Conservation (phyloP, 1,140 invertebrate species). For the Drosophila kohkoa region DNA sequence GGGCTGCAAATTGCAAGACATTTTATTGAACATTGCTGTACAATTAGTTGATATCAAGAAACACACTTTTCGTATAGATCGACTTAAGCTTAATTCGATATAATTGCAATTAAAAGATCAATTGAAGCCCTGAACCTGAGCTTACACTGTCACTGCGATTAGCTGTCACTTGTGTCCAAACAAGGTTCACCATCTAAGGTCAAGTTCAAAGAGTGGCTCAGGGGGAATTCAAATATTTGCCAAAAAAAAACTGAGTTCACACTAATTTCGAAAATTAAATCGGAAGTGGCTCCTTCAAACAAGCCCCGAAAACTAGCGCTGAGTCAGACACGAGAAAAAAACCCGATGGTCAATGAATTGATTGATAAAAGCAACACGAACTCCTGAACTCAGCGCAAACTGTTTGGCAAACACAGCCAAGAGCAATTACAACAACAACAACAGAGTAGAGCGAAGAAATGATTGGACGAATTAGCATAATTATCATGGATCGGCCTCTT, state of each 20-base stretch:
- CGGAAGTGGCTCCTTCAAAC: conserved; percentile 58
- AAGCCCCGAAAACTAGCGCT: conserved; percentile 31
- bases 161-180: conserved; percentile 42
- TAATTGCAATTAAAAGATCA: conserved; percentile 38
- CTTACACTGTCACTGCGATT: conserved; percentile 44
- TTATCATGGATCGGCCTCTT: conserved; percentile 50
- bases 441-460: conserved; percentile 18
- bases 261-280: conserved; percentile 37
- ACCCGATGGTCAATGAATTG: conserved; percentile 70
- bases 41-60: background rate
- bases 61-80: background rate
- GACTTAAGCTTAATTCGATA: conserved; percentile 30
- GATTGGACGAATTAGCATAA: conserved; percentile 71
- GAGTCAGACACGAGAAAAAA: conserved; percentile 57
- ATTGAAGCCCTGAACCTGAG: conserved; percentile 57
- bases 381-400: conserved; percentile 32
- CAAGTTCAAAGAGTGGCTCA: conserved; percentile 62
- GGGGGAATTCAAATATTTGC: conserved; percentile 57
- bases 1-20: too few species aligned
- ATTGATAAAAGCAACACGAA: conserved; percentile 65
- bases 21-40: background rate
- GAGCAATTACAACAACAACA: background rate
- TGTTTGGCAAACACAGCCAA: conserved; percentile 68
- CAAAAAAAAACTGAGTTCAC: conserved; percentile 21
- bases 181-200: conserved; percentile 56